Evolutionary conservation across 2,888 invertebrate species (phyloP).

Genomic region (Tenthredo amoena): DNA sequence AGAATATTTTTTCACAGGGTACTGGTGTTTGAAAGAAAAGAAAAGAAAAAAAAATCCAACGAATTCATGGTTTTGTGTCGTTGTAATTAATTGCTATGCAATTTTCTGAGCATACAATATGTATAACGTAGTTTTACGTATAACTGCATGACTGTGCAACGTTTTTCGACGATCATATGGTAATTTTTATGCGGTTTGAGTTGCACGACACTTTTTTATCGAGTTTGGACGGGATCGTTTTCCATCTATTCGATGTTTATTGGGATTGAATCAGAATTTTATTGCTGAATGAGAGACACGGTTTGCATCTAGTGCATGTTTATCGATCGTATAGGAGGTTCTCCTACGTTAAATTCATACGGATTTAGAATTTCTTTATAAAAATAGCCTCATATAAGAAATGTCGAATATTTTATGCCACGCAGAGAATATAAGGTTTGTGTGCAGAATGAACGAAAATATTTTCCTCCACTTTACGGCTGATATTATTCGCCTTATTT

Average conservation of each 20-base stretch:
- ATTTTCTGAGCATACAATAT: background rate
- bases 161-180: conserved; percentile 21
- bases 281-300: conserved; percentile 18
- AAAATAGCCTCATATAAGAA: conserved; percentile 9
- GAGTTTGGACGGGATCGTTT: background rate
- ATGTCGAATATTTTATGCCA: background rate
- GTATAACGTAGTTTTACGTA: background rate
- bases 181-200: conserved; percentile 19
- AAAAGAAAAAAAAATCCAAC: background rate
- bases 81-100: background rate
- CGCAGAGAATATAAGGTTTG: background rate
- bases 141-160: background rate
- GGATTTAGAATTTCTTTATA: background rate
- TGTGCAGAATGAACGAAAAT: conserved; percentile 20
- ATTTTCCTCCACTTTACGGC: conserved; percentile 26
- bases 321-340: background rate
- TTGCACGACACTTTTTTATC: conserved; percentile 23
- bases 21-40: background rate
- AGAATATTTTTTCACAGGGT: no score
- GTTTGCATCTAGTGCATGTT: conserved; percentile 18
- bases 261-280: conserved; percentile 43
- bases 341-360: background rate
- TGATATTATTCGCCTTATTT: conserved; percentile 30
- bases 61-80: background rate
- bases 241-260: conserved; percentile 10